Base-by-base conservation (phyloP, 2,797 vertebrate genomes). In the Chelon labrosus region DNA sequence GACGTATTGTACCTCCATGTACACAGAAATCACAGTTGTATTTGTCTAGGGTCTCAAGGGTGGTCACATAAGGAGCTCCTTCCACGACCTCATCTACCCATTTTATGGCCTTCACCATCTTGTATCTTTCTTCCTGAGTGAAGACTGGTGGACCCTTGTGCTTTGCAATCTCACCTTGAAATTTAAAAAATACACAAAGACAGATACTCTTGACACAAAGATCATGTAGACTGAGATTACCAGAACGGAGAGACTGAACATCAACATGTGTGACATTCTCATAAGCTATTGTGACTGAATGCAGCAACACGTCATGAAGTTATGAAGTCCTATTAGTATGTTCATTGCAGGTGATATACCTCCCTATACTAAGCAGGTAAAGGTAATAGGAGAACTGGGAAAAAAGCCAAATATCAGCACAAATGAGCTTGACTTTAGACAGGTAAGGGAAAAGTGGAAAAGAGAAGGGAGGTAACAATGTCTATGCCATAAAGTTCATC, bases 71-170 rank as follows among this genome's bases (percentile, higher is more conserved):
- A 2, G 98, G 98, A 3, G 98, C 98, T 4, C 96, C 97, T 3
- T 97, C 94, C 59, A 97, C 96, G 8, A 99, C 96, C 84, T 99
- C 98, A 49, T 99, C 98, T 86, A 99, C 98, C 98, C 98, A 99
- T 83, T 99, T 99, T 84, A 98, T 99, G 86, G 97, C 97, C 19
- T 94, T 95, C 56, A 99, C 98, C 96, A 99, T 98, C 92, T 97
- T 97, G 91, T 99, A 98, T 60, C 98, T 87, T 84, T 99, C 98
- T 47, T 94, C 97, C 91, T 99, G 96, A 0, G 98, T 99, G 90
- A 99, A 99, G 75, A 99, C 98, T 0, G 98, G 98, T 2, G 98
- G 98, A 17, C 97, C 98, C 90, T 99, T 99, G 94, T 99, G 98
- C 91, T 96, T 97, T 60, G 97, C 93, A 47, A 99, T 98, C 91